A percentile compares a stretch with the other conserved stretches of the same genome.
Conservation (phyloP, 2,797 vertebrate species). For the Cynopterus sphinx region DNA sequence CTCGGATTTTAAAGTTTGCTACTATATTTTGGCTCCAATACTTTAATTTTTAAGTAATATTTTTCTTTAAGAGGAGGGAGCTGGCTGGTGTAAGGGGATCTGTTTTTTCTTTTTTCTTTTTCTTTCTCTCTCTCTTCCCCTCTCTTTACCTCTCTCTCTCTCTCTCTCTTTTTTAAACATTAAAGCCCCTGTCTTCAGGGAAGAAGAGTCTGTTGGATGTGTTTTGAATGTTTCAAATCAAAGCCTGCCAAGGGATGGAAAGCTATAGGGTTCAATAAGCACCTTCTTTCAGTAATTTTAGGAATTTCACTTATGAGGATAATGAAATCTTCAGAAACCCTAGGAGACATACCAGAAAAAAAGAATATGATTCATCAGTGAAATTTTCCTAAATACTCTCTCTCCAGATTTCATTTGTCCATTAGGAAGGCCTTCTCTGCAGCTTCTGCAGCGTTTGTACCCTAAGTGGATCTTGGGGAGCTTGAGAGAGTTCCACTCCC, state of each 20-base stretch:
- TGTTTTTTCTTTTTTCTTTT: not conserved
- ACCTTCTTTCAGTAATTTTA: conserved; percentile 77
- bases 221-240: conserved; percentile 73
- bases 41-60: conserved; percentile 64
- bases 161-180: conserved; percentile 49
- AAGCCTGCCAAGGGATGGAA: conserved; percentile 69
- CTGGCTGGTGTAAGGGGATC: conserved; percentile 46
- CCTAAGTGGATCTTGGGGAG: not conserved
- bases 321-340: conserved; percentile 78
- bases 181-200: conserved; percentile 76
- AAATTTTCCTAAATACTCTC: conserved; percentile 62
- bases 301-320: conserved; percentile 76
- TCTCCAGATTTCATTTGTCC: not conserved
- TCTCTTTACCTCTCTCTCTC: too few relatives aligned
- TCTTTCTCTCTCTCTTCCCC: not conserved
- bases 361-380: conserved; percentile 43
- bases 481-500: not conserved
- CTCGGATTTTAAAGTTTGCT: conserved; percentile 55
- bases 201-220: conserved; percentile 73
- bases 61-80: conserved; percentile 75
- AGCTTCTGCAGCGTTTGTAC: not conserved
- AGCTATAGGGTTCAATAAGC: conserved; percentile 79
- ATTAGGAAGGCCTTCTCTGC: not conserved
- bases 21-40: conserved; percentile 38
- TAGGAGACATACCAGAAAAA: conserved; percentile 70